phyloP scores from a whole-genome alignment of 2,797 vertebrate genomes.

The Etheostoma perlongum region DNA sequence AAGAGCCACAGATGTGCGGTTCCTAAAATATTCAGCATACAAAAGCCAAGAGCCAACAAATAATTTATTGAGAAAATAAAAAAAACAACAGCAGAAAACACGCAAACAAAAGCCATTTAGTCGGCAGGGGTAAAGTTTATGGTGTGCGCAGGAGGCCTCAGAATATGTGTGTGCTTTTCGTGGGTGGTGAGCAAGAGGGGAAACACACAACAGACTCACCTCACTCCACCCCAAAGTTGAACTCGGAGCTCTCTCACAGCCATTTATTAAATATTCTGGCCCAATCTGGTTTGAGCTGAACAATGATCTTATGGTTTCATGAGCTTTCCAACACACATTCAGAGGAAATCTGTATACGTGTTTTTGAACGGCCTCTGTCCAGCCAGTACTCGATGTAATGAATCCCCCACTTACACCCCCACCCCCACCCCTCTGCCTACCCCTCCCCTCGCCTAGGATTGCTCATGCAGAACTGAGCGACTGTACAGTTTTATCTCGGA shows the following conservation, averaged over 20 bases:
- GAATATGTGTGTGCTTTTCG: conserved; percentile 25
- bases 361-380: conserved; percentile 42
- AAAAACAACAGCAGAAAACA: conserved; percentile 63
- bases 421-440: conserved; percentile 10
- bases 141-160: conserved; percentile 9
- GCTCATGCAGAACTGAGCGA: conserved; percentile 72
- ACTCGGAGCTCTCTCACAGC: conserved; percentile 24
- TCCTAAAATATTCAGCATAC: conserved; percentile 85
- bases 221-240: conserved; percentile 43
- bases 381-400: conserved; percentile 46
- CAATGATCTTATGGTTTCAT: conserved; percentile 64
- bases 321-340: conserved; percentile 59
- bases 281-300: conserved; percentile 56
- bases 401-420: conserved; percentile 31
- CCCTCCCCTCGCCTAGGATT: conserved; percentile 37
- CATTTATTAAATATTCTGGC: conserved; percentile 20
- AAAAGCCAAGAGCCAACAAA: conserved; percentile 81
- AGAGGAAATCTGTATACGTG: conserved; percentile 47
- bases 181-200: conserved; percentile 38
- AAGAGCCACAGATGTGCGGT: conserved; percentile 72
- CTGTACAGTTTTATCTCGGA: conserved; percentile 75
- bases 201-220: conserved; percentile 30
- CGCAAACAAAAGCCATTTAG: conserved; percentile 80
- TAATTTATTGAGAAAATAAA: conserved; percentile 83
- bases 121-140: conserved; percentile 45